These are phyloP conservation scores for Thrips palmi DNA, from an alignment of 1,140 invertebrate genomes.

Conservation along the genomic window DNA sequence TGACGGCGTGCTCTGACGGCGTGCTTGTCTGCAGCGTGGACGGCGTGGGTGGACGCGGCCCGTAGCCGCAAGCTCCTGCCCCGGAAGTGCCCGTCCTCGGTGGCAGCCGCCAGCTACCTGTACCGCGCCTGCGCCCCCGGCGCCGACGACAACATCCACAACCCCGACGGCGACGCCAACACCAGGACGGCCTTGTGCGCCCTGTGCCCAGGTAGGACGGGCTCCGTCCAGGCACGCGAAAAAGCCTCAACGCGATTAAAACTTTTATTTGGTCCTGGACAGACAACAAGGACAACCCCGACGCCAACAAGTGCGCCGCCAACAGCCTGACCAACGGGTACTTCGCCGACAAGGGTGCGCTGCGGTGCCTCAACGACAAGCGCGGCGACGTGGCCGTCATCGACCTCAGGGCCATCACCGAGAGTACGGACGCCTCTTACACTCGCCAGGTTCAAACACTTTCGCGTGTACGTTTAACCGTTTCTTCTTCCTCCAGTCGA, in stretches of 20 bases:
- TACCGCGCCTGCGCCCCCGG: constrained; percentile 36
- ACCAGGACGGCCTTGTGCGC: constrained; percentile 19
- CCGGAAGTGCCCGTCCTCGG: constrained; percentile 33
- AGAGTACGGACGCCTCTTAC: constrained; percentile 2
- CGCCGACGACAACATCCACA: constrained; percentile 26
- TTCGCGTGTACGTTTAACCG: too few species aligned
- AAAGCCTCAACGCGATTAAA: constrained; percentile 18
- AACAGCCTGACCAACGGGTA: constrained; percentile 30
- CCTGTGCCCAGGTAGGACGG: constrained; percentile 15
- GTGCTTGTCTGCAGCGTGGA: constrained; percentile 26
- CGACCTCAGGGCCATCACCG: constrained; percentile 28
- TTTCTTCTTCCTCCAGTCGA: too few species aligned
- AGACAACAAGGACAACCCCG: neutral
- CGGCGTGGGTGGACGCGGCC: constrained; percentile 33
- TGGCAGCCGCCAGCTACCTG: constrained; percentile 33
- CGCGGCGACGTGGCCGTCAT: constrained; percentile 39
- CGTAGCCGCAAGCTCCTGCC: constrained; percentile 25
- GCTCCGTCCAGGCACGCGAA: neutral
- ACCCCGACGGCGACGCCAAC: constrained; percentile 18
- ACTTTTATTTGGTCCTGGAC: constrained; percentile 17
- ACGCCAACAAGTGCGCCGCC: constrained; percentile 18
- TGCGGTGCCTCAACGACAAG: constrained; percentile 31
- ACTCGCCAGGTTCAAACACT: constrained; percentile 2
- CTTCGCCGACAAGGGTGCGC: constrained; percentile 42
- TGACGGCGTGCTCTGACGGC: neutral